A percentile compares a stretch with the other conserved stretches of the same genome.
Evolutionary conservation across 1,140 invertebrate species (phyloP).

Genomic region (Elysia chlorotica): DNA sequence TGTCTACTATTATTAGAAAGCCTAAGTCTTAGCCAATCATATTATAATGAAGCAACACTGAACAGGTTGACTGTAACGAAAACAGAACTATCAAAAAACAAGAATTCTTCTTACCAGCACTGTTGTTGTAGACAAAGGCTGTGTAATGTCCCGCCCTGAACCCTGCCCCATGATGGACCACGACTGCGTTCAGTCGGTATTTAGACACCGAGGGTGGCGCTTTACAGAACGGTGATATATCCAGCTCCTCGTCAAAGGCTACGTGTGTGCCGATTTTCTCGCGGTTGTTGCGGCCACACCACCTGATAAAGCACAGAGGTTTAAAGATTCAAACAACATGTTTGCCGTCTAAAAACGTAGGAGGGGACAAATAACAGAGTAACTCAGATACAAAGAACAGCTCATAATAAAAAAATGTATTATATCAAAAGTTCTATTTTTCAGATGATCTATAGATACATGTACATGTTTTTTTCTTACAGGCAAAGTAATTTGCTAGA

Average conservation of each 20-base stretch:
- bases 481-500: no score
- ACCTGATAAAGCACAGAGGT: slow-evolving; percentile 34
- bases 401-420: no score
- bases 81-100: not conserved
- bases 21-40: not conserved
- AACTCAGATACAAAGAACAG: no score
- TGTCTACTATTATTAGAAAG: not conserved
- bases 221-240: slow-evolving; percentile 43
- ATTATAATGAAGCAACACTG: not conserved
- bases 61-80: not conserved
- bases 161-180: slow-evolving; percentile 51
- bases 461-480: no score
- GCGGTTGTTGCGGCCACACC: slow-evolving; percentile 45
- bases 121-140: slow-evolving; percentile 44
- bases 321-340: no score
- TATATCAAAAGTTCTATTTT: no score
- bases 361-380: no score
- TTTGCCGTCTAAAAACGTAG: no score
- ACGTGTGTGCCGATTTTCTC: slow-evolving; percentile 52
- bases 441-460: no score
- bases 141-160: slow-evolving; percentile 56
- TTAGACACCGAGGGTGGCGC: not conserved
- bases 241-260: slow-evolving; percentile 40
- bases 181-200: slow-evolving; percentile 44
- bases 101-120: slow-evolving; percentile 33